Base-by-base conservation (phyloP, 2,888 invertebrate genomes). In the Atrina japonica region DNA sequence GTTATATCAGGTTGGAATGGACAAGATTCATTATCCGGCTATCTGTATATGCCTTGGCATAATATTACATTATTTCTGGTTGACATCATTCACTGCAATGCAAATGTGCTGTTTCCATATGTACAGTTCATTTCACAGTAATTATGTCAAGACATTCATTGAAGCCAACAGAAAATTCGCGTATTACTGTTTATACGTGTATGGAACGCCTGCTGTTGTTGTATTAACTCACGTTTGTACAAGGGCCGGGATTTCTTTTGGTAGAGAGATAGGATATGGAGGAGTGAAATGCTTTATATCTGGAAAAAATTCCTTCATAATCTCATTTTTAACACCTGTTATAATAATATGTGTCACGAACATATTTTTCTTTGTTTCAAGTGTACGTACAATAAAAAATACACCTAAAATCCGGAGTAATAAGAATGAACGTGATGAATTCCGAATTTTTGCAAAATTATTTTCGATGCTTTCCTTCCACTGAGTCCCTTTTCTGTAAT, bases 401-500 rank as follows among this genome's bases (percentile, higher is more conserved):
- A 35, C 35, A 11, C 35, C 35, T 35, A 5, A 35, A 35, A 11
- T 35, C 6, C 35, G 35, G 35, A 35, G 35, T 14, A 21, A 49
- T 29, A 18, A 18, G 11, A 63, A 50, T 21, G 21, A 53, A 11
- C 14, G 25, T 9, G 75, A 75, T 30, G 70, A 77, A 9, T 71
- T 83, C n/a, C 47, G 76, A 3, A 73, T 84, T 14, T 80, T 80
- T 56, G 47, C 81, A 6, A 82, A 82, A 64, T 70, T 91, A 27
- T 90, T 89, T 0, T 76, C 90, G 91, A 91, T 0, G 86, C 85
- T 1, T 80, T 91, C 3, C 72, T 85, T 0, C 80, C 86, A 3
- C 73, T 86, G 25, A 72, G 82, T 16, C 83, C 81, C 0, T 82
- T 91, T 30, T 91, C 91, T 91, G 92, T 91, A 75, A 82, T 90